phyloP scores from a whole-genome alignment of 2,797 vertebrate genomes.

The Coranthus polyacanthus region DNA sequence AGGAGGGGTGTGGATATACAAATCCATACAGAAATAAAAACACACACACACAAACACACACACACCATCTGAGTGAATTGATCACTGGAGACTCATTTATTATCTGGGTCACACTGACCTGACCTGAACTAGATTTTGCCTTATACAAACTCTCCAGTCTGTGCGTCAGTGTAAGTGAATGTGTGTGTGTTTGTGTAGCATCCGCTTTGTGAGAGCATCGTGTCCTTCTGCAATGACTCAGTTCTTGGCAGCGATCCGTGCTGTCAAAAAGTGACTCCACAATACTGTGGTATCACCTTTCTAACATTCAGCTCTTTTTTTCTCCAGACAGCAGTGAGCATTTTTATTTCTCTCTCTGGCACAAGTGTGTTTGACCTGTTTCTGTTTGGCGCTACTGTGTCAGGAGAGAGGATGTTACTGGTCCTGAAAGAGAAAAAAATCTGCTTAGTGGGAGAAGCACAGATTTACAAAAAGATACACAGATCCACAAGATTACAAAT shows the following conservation, averaged over 20 bases:
- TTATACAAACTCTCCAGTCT: conserved; percentile 13
- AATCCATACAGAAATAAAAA: conserved; percentile 48
- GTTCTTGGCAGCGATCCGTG: conserved; percentile 19
- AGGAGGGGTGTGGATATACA: conserved; percentile 33
- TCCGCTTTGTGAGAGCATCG: neutral
- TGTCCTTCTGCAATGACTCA: conserved; percentile 32
- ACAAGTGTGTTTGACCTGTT: conserved; percentile 12
- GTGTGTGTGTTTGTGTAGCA: conserved; percentile 15
- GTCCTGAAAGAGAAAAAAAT: neutral
- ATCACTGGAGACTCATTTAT: conserved; percentile 52
- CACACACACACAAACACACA: conserved; percentile 28
- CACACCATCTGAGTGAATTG: conserved; percentile 35
- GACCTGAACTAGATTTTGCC: conserved; percentile 33
- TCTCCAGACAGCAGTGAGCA: conserved; percentile 20
- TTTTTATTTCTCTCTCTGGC: conserved; percentile 25
- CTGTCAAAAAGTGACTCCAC: conserved; percentile 34
- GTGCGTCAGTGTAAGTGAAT: conserved; percentile 13
- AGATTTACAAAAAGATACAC: neutral
- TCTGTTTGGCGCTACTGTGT: neutral
- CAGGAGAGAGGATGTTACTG: neutral
- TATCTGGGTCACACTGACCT: conserved; percentile 26
- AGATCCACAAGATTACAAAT: neutral
- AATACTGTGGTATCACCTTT: conserved; percentile 32
- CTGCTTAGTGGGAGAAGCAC: neutral
- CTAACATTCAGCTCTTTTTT: conserved; percentile 23